Conservation (phyloP, 2,113 vertebrate species). For the Tachuris rubrigastra region DNA sequence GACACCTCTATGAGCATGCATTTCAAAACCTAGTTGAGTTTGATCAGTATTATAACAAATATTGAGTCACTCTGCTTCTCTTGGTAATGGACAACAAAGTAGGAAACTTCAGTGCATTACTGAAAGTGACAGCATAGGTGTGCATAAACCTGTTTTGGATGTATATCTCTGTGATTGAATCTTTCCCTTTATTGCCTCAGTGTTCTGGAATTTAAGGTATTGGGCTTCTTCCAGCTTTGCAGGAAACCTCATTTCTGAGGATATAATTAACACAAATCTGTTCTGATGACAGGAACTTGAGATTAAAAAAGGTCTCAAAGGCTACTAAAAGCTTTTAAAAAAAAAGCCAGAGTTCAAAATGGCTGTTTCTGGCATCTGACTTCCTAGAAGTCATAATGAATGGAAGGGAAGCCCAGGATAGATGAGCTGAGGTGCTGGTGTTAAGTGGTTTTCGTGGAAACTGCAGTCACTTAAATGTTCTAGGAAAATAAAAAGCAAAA, state of each 20-base stretch:
- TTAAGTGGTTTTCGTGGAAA: conserved; percentile 11
- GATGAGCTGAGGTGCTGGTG: conserved; percentile 9
- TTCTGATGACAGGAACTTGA: not conserved
- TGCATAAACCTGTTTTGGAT: not conserved
- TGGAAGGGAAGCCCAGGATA: conserved; percentile 18
- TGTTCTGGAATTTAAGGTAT: not conserved
- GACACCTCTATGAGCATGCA: not conserved
- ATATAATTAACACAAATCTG: not conserved
- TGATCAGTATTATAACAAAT: not conserved
- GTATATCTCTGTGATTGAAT: not conserved
- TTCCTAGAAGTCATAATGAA: conserved; percentile 17
- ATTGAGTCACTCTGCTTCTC: not conserved
- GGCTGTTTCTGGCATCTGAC: not conserved
- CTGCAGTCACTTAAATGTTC: conserved; percentile 34
- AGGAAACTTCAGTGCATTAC: not conserved
- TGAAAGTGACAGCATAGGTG: not conserved
- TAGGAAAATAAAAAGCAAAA: conserved; percentile 15
- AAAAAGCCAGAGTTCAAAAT: not conserved
- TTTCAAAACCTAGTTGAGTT: not conserved
- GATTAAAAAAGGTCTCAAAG: not conserved
- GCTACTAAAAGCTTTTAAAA: not conserved
- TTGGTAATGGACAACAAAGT: not conserved
- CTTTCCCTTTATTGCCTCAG: not conserved
- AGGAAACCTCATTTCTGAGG: not conserved
- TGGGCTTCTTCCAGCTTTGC: not conserved